phyloP scores from a whole-genome alignment of 2,888 invertebrate species.

The Leucoma salicis region DNA sequence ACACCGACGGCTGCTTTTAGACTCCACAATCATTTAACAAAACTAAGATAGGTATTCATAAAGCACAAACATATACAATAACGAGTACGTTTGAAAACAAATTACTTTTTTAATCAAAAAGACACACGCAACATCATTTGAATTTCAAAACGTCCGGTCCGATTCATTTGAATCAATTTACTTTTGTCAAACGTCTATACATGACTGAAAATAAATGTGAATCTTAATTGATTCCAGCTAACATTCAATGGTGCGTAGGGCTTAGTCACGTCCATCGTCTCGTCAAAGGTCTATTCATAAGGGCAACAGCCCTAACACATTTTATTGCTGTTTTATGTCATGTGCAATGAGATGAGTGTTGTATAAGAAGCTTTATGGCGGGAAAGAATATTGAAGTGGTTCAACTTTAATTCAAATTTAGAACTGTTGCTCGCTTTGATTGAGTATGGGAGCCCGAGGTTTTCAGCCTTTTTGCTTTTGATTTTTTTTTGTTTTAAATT shows the following conservation, averaged over 20 bases:
- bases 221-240: constrained; percentile 32
- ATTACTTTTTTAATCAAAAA: too few species aligned
- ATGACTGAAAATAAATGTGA: constrained; percentile 8
- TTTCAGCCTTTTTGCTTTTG: too few species aligned
- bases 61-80: too few species aligned
- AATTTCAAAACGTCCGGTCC: constrained; percentile 4
- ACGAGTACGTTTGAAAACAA: too few species aligned
- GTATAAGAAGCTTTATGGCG: background rate
- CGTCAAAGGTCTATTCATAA: constrained; percentile 37
- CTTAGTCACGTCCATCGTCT: constrained; percentile 37
- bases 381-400: background rate
- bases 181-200: constrained; percentile 21
- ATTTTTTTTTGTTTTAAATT: too few species aligned
- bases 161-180: constrained; percentile 16
- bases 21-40: too few species aligned
- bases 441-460: too few species aligned
- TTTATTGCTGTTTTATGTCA: constrained; percentile 40
- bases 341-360: constrained; percentile 14
- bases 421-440: background rate
- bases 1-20: too few species aligned
- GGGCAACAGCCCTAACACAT: constrained; percentile 38
- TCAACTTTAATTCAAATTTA: background rate
- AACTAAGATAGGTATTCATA: too few species aligned
- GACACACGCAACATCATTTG: too few species aligned
- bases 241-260: constrained; percentile 23